A percentile compares a stretch with the other conserved stretches of the same genome.
Evolutionary conservation across 1,140 invertebrate species (phyloP).

Genomic region (Drosophila mojavensis): DNA sequence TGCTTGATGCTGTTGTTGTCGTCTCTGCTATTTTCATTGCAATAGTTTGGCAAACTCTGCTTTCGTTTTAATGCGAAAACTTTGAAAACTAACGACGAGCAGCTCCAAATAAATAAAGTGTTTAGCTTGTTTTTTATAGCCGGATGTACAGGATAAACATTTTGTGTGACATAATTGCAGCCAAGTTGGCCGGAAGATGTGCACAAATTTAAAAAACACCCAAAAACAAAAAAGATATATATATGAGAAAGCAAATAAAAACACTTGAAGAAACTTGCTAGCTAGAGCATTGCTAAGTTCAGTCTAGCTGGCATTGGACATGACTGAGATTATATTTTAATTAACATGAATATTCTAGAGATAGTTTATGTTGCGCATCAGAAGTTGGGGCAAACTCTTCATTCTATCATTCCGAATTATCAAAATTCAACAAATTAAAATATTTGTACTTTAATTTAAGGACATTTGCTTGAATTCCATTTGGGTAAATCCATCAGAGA

Average conservation of each 20-base stretch:
- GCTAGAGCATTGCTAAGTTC: constrained; percentile 2
- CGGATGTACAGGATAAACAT: constrained; percentile 43
- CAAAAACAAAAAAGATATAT: constrained; percentile 12
- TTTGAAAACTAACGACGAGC: constrained; percentile 71
- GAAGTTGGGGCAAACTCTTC: too few species aligned
- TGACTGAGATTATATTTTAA: background rate
- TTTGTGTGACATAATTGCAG: constrained; percentile 68
- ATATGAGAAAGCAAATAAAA: background rate
- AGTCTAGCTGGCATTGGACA: background rate
- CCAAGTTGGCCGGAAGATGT: constrained; percentile 27
- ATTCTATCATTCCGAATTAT: too few species aligned
- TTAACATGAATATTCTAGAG: too few species aligned
- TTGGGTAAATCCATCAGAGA: background rate
- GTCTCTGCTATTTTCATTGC: constrained; percentile 55
- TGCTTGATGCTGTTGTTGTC: constrained; percentile 9
- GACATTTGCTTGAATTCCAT: background rate
- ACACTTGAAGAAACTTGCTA: constrained; percentile 10
- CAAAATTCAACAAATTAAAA: too few species aligned
- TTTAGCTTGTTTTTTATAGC: constrained; percentile 70
- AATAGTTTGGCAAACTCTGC: constrained; percentile 71
- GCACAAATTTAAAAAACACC: constrained; percentile 29
- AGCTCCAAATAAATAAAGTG: constrained; percentile 73
- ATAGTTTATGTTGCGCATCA: too few species aligned
- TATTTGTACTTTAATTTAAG: too few species aligned
- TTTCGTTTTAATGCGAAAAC: constrained; percentile 75